A percentile compares a stretch with the other conserved stretches of the same genome.
Evolutionary conservation across 2,797 vertebrate genomes (phyloP).

Genomic region (Austrolebias charrua): DNA sequence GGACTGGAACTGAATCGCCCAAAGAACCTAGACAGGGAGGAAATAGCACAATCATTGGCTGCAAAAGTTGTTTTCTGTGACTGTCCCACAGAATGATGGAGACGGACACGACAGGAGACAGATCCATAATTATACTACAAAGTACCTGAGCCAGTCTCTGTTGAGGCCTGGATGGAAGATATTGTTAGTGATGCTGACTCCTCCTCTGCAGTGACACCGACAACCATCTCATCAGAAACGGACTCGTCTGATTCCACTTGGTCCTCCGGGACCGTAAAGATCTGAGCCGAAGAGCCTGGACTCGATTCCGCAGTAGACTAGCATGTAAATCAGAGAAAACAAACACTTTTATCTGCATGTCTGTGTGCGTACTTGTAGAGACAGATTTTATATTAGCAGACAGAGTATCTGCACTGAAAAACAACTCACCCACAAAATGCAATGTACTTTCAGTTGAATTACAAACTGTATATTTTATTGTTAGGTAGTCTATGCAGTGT

Average conservation of each 20-base stretch:
- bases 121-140: conserved; percentile 37
- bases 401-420: no score
- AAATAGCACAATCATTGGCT: conserved; percentile 3
- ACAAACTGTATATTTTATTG: no score
- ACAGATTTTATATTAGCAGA: no score
- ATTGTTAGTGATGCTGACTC: conserved; percentile 22
- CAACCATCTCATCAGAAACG: conserved; percentile 39
- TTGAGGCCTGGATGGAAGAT: conserved; percentile 28
- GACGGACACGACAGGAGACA: neutral
- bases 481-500: no score
- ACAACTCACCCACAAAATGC: no score
- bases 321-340: neutral
- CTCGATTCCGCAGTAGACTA: conserved; percentile 46
- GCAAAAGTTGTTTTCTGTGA: conserved; percentile 14
- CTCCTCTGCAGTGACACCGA: conserved; percentile 36
- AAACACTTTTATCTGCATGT: neutral
- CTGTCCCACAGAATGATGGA: conserved; percentile 12
- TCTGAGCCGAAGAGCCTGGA: conserved; percentile 20
- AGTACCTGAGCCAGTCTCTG: conserved; percentile 54
- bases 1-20: conserved; percentile 21
- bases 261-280: conserved; percentile 17
- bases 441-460: no score
- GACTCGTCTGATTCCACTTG: conserved; percentile 34
- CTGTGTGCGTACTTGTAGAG: no score
- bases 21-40: conserved; percentile 22